Evolutionary conservation across 2,888 invertebrate genomes (phyloP).

Genomic region (Polydrusus cervinus): DNA sequence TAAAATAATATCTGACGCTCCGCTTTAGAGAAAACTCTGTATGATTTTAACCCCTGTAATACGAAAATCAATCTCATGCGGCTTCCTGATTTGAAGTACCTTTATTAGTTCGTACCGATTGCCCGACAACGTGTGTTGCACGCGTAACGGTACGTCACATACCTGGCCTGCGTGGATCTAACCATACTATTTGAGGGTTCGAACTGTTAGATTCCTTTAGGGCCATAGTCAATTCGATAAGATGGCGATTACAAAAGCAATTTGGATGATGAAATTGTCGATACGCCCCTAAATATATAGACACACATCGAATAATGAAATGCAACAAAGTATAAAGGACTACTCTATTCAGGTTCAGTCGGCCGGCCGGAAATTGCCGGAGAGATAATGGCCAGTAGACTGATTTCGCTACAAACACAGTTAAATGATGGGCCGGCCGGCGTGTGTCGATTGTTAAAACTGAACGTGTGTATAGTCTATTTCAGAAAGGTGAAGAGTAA

Average conservation of each 20-base stretch:
- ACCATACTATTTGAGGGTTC: slow-evolving; percentile 20
- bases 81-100: slow-evolving; percentile 39
- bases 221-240: slow-evolving; percentile 6
- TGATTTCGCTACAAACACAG: too few species aligned
- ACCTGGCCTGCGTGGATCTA: slow-evolving; percentile 1
- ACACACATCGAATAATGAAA: slow-evolving; percentile 7
- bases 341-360: too few species aligned
- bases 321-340: slow-evolving; percentile 6
- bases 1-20: slow-evolving; percentile 12
- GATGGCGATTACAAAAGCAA: background rate
- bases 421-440: too few species aligned
- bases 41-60: slow-evolving; percentile 35
- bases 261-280: background rate
- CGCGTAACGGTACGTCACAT: slow-evolving; percentile 19
- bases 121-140: slow-evolving; percentile 18
- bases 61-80: slow-evolving; percentile 32
- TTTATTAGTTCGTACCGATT: slow-evolving; percentile 25
- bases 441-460: too few species aligned
- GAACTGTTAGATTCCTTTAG: slow-evolving; percentile 17
- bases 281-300: slow-evolving; percentile 8
- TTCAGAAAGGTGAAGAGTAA: too few species aligned
- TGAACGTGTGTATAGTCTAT: too few species aligned
- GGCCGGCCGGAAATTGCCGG: too few species aligned
- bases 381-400: too few species aligned
- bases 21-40: background rate